Base-by-base conservation (phyloP, 1,140 invertebrate species). In the Drosophila jambulina region DNA sequence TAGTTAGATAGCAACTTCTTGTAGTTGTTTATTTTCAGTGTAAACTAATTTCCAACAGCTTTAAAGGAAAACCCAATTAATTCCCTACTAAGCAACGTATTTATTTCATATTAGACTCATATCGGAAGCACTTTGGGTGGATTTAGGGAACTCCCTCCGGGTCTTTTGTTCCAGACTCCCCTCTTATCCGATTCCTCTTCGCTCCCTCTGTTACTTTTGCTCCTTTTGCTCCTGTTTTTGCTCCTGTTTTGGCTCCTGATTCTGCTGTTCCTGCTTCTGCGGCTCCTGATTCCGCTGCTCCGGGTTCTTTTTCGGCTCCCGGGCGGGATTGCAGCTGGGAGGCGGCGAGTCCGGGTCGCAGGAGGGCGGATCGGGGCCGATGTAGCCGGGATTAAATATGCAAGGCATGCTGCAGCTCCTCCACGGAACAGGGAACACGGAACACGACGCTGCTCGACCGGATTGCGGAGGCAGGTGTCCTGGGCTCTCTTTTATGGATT, bases 361-460 rank as follows among this genome's bases (percentile, higher is more conserved):
- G 58, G 84, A 83, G 9, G 83, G 83, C 4, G 83, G 84, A 63
- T 67, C 36, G 45, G 80, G 80, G 17, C 84, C 83, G 62, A 88
- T 87, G 27, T 87, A 83, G 38, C 63, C 84, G 25, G 83, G 83
- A 88, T 87, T 87, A 42, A 87, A 87, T 29, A 87, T 58, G 67
- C 57, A 63, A 29, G 76, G 49, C 83, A 87, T 86, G 40, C 29
- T 78, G 51, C 40, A 63, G 62, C 40, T 45, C n/a, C 61, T 51
- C 36, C 61, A 42, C 62, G 29, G 21, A 21, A 17, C 51, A 54
- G 27, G 2, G 32, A 36, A 8, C 29, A 34, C 29, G 32, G 49
- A 21, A 19, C 51, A 21, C 49, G 4, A 12, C 32, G 32, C 21
- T 49, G n/a, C 53, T 57, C 32, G 27, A 36, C n/a, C 17, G 34